These are phyloP conservation scores for Zelleria hepariella DNA, from an alignment of 2,888 invertebrate species.

Conservation along the genomic window DNA sequence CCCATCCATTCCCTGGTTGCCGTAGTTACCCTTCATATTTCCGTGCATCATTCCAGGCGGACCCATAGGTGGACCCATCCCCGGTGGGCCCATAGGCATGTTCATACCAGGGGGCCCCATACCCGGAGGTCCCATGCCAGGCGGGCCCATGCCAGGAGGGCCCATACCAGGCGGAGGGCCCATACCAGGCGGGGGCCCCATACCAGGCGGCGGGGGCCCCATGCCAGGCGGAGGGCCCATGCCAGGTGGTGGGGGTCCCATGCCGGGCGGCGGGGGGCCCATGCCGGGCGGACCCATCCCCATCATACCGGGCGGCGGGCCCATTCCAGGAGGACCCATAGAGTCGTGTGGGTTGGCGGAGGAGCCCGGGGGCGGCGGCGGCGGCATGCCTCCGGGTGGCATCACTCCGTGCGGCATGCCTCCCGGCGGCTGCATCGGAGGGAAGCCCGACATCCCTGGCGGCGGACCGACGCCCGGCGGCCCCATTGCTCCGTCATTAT, in stretches of 20 bases:
- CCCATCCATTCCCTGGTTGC: slow-evolving; percentile 43
- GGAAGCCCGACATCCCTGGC: slow-evolving; percentile 3
- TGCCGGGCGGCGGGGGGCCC: slow-evolving; percentile 23
- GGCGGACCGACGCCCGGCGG: slow-evolving; percentile 9
- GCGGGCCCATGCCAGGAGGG: slow-evolving; percentile 31
- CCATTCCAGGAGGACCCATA: slow-evolving; percentile 18
- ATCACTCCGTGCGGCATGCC: slow-evolving; percentile 35
- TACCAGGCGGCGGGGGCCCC: slow-evolving; percentile 11
- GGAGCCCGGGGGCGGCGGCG: slow-evolving; percentile 36
- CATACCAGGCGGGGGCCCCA: slow-evolving; percentile 19
- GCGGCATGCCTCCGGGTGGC: slow-evolving; percentile 26
- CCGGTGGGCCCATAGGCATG: slow-evolving; percentile 12
- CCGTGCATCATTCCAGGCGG: slow-evolving; percentile 50
- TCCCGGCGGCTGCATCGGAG: slow-evolving; percentile 17
- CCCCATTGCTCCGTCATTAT: slow-evolving; percentile 35
- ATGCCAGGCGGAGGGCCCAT: slow-evolving; percentile 9
- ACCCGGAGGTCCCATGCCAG: slow-evolving; percentile 24
- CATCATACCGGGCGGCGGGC: slow-evolving; percentile 11
- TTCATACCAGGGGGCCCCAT: slow-evolving; percentile 11
- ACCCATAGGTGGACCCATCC: slow-evolving; percentile 12
- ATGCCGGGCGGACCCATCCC: slow-evolving; percentile 16
- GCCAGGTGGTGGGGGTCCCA: slow-evolving; percentile 21
- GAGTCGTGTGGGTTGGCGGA: slow-evolving; percentile 19
- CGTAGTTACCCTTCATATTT: slow-evolving; percentile 36
- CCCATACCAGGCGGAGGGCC: slow-evolving; percentile 20